phyloP scores from a whole-genome alignment of 2,888 invertebrate species.

The Caenorhabditis sp. region DNA sequence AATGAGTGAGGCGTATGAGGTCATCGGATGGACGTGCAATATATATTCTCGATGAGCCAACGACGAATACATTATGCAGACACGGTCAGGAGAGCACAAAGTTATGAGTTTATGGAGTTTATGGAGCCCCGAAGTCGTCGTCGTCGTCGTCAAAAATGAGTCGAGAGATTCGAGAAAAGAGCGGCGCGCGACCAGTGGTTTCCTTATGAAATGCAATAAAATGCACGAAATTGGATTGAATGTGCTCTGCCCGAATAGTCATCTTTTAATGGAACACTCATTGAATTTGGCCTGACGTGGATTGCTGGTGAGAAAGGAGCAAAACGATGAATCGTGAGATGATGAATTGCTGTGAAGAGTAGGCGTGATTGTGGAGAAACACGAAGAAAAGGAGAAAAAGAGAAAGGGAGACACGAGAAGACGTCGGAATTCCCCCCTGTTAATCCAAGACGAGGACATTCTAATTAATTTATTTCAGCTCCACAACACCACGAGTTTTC shows the following conservation, averaged over 20 bases:
- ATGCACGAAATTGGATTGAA: background rate
- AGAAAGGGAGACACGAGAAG: conserved; percentile 4
- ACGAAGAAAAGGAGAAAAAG: conserved; percentile 1
- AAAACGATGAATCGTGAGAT: conserved; percentile 1
- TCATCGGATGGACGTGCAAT: conserved; percentile 11
- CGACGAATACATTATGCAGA: conserved; percentile 26
- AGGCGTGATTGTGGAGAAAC: background rate
- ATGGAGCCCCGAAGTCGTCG: too few relatives aligned
- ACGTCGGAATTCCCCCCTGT: conserved; percentile 20
- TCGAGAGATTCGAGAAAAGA: too few relatives aligned
- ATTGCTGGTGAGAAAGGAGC: background rate
- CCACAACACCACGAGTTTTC: background rate
- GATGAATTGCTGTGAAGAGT: background rate
- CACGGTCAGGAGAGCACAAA: conserved; percentile 10
- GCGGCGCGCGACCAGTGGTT: background rate
- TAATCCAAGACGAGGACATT: conserved; percentile 41
- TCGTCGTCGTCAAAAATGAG: too few relatives aligned
- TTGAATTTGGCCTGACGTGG: conserved; percentile 1
- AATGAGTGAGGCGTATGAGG: conserved; percentile 13
- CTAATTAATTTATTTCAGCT: conserved; percentile 40
- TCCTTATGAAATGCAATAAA: background rate
- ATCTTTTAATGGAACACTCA: conserved; percentile 40
- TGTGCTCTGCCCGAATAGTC: conserved; percentile 10
- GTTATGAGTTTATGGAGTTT: background rate
- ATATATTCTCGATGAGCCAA: conserved; percentile 8